phyloP scores from a whole-genome alignment of 2,113 vertebrate species.

The Cyprinodon variegatus region DNA sequence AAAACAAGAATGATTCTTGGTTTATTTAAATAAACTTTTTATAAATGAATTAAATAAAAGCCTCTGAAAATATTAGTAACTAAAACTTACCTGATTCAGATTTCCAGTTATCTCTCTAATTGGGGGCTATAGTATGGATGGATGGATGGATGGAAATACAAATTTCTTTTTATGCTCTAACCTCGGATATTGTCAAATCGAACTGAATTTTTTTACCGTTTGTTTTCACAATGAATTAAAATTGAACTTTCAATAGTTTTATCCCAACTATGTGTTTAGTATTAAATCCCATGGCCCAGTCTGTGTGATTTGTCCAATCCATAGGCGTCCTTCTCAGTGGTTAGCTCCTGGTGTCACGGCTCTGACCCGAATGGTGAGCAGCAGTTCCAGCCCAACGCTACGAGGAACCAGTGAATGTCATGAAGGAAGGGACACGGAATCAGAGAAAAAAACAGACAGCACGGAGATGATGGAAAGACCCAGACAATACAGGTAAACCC shows the following conservation, averaged over 20 bases:
- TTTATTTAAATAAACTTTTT: too few species aligned
- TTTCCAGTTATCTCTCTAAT: too few species aligned
- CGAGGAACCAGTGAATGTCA: constrained; percentile 46
- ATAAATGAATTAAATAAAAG: too few species aligned
- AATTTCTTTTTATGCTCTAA: too few species aligned
- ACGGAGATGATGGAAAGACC: constrained; percentile 67
- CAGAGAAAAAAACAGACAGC: constrained; percentile 30
- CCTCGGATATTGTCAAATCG: too few species aligned
- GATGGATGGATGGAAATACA: background rate
- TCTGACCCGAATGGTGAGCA: constrained; percentile 75
- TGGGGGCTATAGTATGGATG: background rate
- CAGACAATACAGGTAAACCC: constrained; percentile 72
- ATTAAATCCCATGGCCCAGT: background rate
- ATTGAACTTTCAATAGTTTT: background rate
- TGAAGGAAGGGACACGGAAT: constrained; percentile 26
- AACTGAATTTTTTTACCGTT: too few species aligned
- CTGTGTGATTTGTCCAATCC: background rate
- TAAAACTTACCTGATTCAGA: too few species aligned
- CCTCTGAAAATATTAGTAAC: too few species aligned
- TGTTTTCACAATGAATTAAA: background rate
- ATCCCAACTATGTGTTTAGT: background rate
- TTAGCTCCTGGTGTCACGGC: constrained; percentile 82
- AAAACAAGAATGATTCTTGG: too few species aligned
- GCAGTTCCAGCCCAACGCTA: constrained; percentile 57
- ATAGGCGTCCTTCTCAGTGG: constrained; percentile 91